These are phyloP conservation scores for Australoheros facetus DNA, from an alignment of 2,797 vertebrate species.

Conservation along the genomic window DNA sequence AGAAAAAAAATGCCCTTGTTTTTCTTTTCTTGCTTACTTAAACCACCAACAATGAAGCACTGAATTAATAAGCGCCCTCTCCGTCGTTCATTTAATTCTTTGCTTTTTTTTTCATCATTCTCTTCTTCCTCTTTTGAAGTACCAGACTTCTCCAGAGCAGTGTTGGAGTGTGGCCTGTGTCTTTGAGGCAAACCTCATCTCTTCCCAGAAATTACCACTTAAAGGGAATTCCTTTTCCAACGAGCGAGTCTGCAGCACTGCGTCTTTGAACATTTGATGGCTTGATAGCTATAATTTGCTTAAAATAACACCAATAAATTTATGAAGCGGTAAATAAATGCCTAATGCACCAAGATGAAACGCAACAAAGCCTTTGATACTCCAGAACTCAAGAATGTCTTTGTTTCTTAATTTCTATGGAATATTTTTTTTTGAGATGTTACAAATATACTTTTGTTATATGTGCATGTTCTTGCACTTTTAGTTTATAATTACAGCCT, in stretches of 20 bases:
- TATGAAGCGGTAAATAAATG: slow-evolving; percentile 66
- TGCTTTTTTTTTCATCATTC: neutral
- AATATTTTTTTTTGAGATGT: slow-evolving; percentile 25
- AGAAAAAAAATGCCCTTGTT: neutral
- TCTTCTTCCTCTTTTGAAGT: neutral
- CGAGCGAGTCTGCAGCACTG: slow-evolving; percentile 50
- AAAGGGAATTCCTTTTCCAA: slow-evolving; percentile 67
- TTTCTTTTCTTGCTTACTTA: neutral
- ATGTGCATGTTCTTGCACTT: slow-evolving; percentile 6
- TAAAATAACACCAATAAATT: slow-evolving; percentile 77
- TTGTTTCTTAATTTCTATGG: neutral
- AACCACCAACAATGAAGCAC: neutral
- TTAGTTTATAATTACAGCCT: slow-evolving; percentile 2
- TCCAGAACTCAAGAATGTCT: slow-evolving; percentile 9
- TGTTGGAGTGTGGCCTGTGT: slow-evolving; percentile 39
- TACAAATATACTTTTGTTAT: slow-evolving; percentile 30
- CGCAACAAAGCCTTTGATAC: slow-evolving; percentile 46
- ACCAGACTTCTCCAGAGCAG: slow-evolving; percentile 11
- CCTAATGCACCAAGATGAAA: slow-evolving; percentile 71
- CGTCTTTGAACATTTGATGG: slow-evolving; percentile 69
- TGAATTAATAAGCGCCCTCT: neutral
- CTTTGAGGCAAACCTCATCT: slow-evolving; percentile 62
- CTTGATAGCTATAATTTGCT: slow-evolving; percentile 77
- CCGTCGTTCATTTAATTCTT: neutral
- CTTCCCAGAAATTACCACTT: slow-evolving; percentile 70